Evolutionary conservation across 2,797 vertebrate species (phyloP), one percentile per base, ranked within the genome.

Genomic region (Amniataba percoides): DNA sequence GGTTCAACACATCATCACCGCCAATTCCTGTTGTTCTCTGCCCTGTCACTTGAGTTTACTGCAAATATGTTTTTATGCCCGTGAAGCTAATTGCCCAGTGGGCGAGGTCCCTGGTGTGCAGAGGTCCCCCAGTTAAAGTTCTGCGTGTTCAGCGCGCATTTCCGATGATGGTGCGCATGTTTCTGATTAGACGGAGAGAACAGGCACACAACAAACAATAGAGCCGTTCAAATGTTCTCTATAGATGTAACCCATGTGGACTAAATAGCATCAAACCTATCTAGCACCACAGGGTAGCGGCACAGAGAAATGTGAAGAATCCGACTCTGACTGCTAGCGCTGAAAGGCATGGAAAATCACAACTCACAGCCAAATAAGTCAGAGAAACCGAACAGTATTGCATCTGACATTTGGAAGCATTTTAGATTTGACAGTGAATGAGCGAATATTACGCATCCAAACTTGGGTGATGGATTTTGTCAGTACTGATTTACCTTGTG

Each of bases 161-260:
- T 87, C 53, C 27, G 46, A 82, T 65, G 74, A 71, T 16, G 19
- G 25, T 52, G 31, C 90, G 92, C 63, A 90, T 93, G 88, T 79
- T 89, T 81, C 43, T 63, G 71, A 86, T 94, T 91, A 87, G 66
- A 78, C 40, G 2, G 19, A 59, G 63, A 75, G 84, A 92, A 84
- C 73, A 89, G 89, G 89, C 74, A 83, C 68, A 87, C 74, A 85
- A 80, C 56, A 90, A 91, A 91, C 89, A 92, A 89, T 85, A 61
- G 83, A 78, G 59, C 66, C 59, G 65, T 88, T 90, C 84, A 87
- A 81, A 81, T 80, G 80, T 46, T 84, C 76, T 67, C 65, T 78
- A 65, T 71, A 68, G 70, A 70, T 85, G 60, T 60, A 67, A 83
- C 59, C 63, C 81, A 79, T 86, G 76, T 85, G 84, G 74, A 60